Evolutionary conservation across 2,113 vertebrate species (phyloP), one percentile per base, ranked within the genome.

Genomic region (Chelonoidis abingdonii): DNA sequence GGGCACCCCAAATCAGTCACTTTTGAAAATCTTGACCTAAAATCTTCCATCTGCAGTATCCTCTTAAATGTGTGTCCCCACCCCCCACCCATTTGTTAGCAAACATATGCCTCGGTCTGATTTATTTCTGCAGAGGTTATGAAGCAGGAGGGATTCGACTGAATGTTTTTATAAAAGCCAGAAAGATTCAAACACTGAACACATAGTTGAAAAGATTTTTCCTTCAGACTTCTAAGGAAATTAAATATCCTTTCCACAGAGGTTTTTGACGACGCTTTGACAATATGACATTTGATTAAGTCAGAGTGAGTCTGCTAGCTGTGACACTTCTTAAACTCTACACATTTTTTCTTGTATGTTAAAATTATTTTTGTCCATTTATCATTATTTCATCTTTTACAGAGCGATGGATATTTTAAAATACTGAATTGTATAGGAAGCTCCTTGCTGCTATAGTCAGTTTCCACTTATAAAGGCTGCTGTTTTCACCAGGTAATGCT

Each of bases 251-350:
- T 72, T 93, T 95, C 65, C 4, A 5, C 87, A 50, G 78, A 62
- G 84, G 76, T 76, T 69, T 86, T 83, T 65, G 38, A 6, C 2
- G 49, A 79, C 13, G 81, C 87, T 1, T 5, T 10, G 27, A 49
- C 11, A 92, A 84, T 17, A 14, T 9, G 91, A 57, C 86, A 92
- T 94, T 97, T 89, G 91, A 95, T 89, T 87, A 93, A 96, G 92
- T 9, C 89, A 47, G 89, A 95, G 88, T 59, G 75, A 19, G 84
- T 86, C 6, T 0, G 84, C 84, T 31, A 83, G 84, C 80, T 62
- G 72, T 89, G 94, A 95, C 89, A 93, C 84, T 80, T 89, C 82
- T 90, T 86, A 41, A 91, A 90, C 85, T 24, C 89, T 16, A 24
- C 0, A 1, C 38, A 83, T 62, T 57, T 53, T 90, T 35, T 84